Evolutionary conservation across 2,888 invertebrate species (phyloP), one percentile per base, ranked within the genome.

Genomic region (Dasysyrphus tricinctus): DNA sequence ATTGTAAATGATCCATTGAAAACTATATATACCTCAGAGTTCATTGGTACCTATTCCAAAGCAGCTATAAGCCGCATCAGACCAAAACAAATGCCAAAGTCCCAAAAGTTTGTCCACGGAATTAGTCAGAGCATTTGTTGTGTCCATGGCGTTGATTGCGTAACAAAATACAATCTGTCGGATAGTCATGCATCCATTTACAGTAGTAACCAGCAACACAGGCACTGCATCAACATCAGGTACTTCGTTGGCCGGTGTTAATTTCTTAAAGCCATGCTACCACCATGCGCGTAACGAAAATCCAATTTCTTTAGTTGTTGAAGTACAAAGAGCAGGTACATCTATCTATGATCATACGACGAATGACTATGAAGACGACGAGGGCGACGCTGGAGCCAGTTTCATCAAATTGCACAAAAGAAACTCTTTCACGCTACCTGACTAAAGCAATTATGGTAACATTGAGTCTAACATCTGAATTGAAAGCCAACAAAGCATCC

Each of bases 31-130:
- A 29, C 34, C 47, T 49, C 69, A 74, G 63, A 83, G 83, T 69
- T 67, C 67, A 47, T 49, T 70, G 32, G 49, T 29, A 12, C 11
- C 6, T 14, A 14, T 14, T 1, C 12, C 54, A 42, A n/a, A 61
- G 61, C 39, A 24, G 24, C 29, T 63, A 14, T 37, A 47, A 65
- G 47, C 44, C 32, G n/a, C 24, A 24, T 3, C 34, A 49, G 57
- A 42, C 70, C 51, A 61, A 67, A 63, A 37, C 44, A 59, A 74
- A 54, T 34, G 39, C 6, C 59, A 59, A 59, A 69, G 59, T 85
- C 73, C 85, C 82, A 75, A 82, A 86, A 86, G 86, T 86, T 86
- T 86, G 82, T 86, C 78, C 82, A 86, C 82, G 82, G 78, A 86
- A 86, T 86, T 86, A 86, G 86, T 79, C 79, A 74, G 78, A 75